Percentiles rank a stretch among this genome's conserved stretches.
phyloP scores from a whole-genome alignment of 2,888 invertebrate species.

The Cheilosia urbana region DNA sequence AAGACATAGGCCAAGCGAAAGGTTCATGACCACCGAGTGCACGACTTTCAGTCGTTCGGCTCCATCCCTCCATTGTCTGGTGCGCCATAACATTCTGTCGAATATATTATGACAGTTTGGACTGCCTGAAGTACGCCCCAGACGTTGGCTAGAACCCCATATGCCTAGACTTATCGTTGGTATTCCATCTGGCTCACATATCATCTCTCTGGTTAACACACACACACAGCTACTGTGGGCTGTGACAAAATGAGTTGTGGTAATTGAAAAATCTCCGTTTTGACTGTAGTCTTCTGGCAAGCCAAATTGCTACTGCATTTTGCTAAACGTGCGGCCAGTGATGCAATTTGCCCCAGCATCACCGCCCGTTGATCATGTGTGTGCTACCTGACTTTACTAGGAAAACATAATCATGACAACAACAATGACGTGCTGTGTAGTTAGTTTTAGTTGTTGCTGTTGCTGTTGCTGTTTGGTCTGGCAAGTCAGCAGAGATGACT shows the following conservation, averaged over 20 bases:
- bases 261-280: conserved; percentile 67
- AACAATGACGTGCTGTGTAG: conserved; percentile 55
- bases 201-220: conserved; percentile 30
- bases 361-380: conserved; percentile 38
- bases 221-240: conserved; percentile 52
- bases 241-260: conserved; percentile 68
- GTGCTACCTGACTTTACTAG: conserved; percentile 67
- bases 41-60: conserved; percentile 34
- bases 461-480: not conserved
- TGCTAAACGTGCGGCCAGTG: conserved; percentile 43
- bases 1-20: conserved; percentile 48
- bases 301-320: conserved; percentile 64
- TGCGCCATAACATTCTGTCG: conserved; percentile 46
- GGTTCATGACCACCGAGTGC: conserved; percentile 63
- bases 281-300: not conserved
- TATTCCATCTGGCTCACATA: conserved; percentile 65
- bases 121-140: conserved; percentile 54
- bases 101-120: conserved; percentile 69
- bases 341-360: conserved; percentile 64
- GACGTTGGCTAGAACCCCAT: conserved; percentile 32
- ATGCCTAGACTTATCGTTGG: conserved; percentile 57
- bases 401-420: conserved; percentile 67
- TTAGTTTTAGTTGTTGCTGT: conserved; percentile 1
- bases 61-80: not conserved
- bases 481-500: conserved; percentile 55